Conservation (phyloP, 2,888 invertebrate genomes). For the Drosophila engyochracea region DNA sequence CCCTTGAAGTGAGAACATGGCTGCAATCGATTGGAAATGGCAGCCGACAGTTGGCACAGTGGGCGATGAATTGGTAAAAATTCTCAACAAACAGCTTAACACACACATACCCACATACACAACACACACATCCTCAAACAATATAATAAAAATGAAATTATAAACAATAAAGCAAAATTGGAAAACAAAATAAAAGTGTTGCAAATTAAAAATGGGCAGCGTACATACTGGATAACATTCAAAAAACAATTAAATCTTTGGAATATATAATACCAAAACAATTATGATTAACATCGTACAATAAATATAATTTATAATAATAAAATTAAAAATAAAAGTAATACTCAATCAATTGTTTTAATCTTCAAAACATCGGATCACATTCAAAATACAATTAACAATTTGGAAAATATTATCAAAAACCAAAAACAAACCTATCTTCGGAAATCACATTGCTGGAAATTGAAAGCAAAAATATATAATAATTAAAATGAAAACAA, state of each 20-base stretch:
- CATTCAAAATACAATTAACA: background rate
- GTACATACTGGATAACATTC: background rate
- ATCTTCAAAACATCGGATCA: background rate
- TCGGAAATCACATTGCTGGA: accelerated
- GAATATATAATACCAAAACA: background rate
- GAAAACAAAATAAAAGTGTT: too few relatives aligned
- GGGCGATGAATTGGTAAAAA: slow-evolving; percentile 31
- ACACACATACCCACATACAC: background rate
- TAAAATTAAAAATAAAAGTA: background rate
- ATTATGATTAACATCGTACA: background rate
- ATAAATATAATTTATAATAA: background rate
- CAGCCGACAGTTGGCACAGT: slow-evolving; percentile 56
- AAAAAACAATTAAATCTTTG: background rate
- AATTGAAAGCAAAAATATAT: background rate
- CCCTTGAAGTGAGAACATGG: slow-evolving; percentile 79
- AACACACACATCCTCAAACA: slow-evolving; percentile 1
- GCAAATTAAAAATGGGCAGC: background rate
- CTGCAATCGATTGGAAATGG: slow-evolving; percentile 80
- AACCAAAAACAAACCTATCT: background rate
- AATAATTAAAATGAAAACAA: background rate
- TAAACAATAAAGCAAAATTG: slow-evolving; percentile 7
- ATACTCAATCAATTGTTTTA: background rate
- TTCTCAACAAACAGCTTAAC: slow-evolving; percentile 12
- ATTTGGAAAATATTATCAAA: background rate
- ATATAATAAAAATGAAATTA: slow-evolving; percentile 19